A percentile compares a stretch with the other conserved stretches of the same genome.
Evolutionary conservation across 1,140 invertebrate genomes (phyloP).

Genomic region (Drosophila baimaii): DNA sequence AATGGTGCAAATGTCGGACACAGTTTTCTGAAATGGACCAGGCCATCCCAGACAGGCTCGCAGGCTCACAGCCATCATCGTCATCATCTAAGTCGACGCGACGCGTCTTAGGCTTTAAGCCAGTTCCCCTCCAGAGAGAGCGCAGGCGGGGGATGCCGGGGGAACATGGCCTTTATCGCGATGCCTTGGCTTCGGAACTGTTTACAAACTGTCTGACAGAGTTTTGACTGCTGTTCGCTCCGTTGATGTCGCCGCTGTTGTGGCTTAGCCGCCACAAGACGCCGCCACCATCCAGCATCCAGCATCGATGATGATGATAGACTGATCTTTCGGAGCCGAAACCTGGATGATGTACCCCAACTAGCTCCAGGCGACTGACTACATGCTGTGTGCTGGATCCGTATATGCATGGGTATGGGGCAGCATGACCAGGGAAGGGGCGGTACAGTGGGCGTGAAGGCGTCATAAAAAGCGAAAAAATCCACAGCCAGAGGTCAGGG

Average conservation of each 20-base stretch:
- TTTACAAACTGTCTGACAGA: conserved; percentile 83
- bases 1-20: conserved; percentile 82
- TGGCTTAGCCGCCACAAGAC: conserved; percentile 17
- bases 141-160: conserved; percentile 3
- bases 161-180: conserved; percentile 64
- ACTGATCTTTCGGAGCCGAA: conserved; percentile 67
- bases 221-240: conserved; percentile 73
- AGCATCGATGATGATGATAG: conserved; percentile 63
- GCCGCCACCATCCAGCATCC: conserved; percentile 13
- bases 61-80: conserved; percentile 26
- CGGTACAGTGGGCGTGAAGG: conserved; percentile 70
- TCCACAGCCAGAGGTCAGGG: conserved; percentile 8
- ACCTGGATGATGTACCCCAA: conserved; percentile 40
- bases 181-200: conserved; percentile 68
- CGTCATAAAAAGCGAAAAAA: conserved; percentile 14
- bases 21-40: conserved; percentile 73
- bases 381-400: conserved; percentile 57
- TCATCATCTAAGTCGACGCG: conserved; percentile 68
- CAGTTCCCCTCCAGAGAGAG: conserved; percentile 10
- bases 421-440: conserved; percentile 6
- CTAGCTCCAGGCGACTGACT: conserved; percentile 68
- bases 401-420: neutral
- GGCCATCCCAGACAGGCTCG: conserved; percentile 15
- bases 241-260: conserved; percentile 72
- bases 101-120: conserved; percentile 67